phyloP scores from a whole-genome alignment of 2,797 vertebrate species.

The Huso huso region DNA sequence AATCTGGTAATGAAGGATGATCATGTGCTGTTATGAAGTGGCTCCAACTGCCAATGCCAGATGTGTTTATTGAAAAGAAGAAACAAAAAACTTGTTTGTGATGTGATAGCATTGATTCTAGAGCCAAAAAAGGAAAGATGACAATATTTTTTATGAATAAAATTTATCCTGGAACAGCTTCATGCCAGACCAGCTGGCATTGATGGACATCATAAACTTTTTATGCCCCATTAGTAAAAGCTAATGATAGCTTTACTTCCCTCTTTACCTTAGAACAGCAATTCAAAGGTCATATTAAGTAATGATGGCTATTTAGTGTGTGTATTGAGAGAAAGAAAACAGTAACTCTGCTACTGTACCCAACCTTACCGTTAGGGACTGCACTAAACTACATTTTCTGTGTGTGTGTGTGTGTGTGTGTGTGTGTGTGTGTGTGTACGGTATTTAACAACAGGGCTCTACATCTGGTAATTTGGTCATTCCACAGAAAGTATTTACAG shows the following conservation, averaged over 20 bases:
- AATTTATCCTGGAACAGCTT: conserved; percentile 76
- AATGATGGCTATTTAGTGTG: not conserved
- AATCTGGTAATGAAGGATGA: conserved; percentile 82
- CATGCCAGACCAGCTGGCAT: conserved; percentile 71
- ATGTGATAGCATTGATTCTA: conserved; percentile 79
- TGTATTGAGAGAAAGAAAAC: no score
- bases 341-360: no score
- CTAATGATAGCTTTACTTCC: conserved; percentile 66
- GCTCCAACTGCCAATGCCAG: conserved; percentile 81
- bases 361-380: no score
- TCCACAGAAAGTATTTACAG: no score
- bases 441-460: no score
- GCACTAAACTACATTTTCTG: no score
- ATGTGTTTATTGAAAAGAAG: conserved; percentile 73
- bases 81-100: conserved; percentile 73
- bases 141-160: conserved; percentile 58
- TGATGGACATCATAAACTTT: conserved; percentile 57
- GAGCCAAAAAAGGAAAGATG: conserved; percentile 66
- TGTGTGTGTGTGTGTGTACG: no score
- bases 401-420: no score
- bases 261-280: conserved; percentile 40
- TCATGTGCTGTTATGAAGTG: conserved; percentile 79
- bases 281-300: conserved; percentile 7
- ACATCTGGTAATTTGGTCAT: no score
- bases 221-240: conserved; percentile 65